Conservation (phyloP, 2,888 invertebrate genomes). For the Megalurothrips usitatus region DNA sequence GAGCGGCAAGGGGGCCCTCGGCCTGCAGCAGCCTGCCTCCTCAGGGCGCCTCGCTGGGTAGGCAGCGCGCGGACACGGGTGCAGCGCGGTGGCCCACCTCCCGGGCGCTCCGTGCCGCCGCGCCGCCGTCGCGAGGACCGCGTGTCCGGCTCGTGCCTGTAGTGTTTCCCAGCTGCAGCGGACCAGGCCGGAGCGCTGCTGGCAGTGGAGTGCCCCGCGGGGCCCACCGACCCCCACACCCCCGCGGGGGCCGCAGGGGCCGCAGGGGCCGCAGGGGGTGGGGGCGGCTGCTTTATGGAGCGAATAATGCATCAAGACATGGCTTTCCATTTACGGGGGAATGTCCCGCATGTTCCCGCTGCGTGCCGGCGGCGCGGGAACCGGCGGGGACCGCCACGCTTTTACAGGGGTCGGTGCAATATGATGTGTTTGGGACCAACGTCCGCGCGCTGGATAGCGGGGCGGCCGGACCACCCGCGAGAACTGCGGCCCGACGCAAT, state of each 20-base stretch:
- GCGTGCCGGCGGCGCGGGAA: neutral
- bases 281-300: conserved; percentile 35
- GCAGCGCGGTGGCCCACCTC: neutral
- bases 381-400: neutral
- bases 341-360: neutral
- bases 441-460: neutral
- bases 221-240: conserved; percentile 46
- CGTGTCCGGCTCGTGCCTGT: too few relatives aligned
- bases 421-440: neutral
- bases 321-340: conserved; percentile 22
- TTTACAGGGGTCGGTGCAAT: neutral
- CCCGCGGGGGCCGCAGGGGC: conserved; percentile 39
- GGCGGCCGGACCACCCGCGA: too few relatives aligned
- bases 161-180: too few relatives aligned
- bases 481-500: too few relatives aligned
- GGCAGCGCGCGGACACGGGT: neutral
- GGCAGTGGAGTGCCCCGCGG: conserved; percentile 43
- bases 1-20: too few relatives aligned
- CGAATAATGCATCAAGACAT: conserved; percentile 26
- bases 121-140: too few relatives aligned
- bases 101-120: neutral
- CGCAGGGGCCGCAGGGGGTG: too few relatives aligned
- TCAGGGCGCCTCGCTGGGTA: too few relatives aligned
- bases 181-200: too few relatives aligned
- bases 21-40: too few relatives aligned